Evolutionary conservation across 2,888 invertebrate genomes (phyloP), one percentile per base, ranked within the genome.

Genomic region (Schrankia costaestrigalis): DNA sequence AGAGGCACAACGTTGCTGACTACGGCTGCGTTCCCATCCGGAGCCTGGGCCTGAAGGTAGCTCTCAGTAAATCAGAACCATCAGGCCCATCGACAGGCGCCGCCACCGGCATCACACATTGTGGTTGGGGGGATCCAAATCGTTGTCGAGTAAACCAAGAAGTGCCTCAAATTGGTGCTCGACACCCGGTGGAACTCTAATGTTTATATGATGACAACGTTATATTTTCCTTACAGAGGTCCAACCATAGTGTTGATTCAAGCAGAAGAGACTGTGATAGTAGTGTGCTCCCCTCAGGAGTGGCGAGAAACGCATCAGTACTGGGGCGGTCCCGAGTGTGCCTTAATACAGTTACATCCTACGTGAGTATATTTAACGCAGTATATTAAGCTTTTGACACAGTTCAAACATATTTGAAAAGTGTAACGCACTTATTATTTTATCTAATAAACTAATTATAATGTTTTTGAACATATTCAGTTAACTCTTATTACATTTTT

Each of bases 271-370:
- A 90, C 93, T 45, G 90, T 93, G 41, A 92, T 94, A 62, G 96
- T 94, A 67, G 78, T 97, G 34, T 94, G 94, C 14, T 84, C 92
- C 6, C 92, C 95, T 8, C 84, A 86, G 38, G 97, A 96, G 77
- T 97, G 97, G 97, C 92, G 92, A 54, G 97, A 95, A 76, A 92
- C 94, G 3, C 93, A 95, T 79, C 89, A 92, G 58, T 96, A 95
- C 81, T 95, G 94, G 91, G 97, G 97, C 24, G 90, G 91, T 2
- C 91, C 93, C n/a, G 94, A 95, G 40, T 90, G 93, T 42, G 91
- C 93, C 55, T 89, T 95, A 24, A 82, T 96, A 37, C 95, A 96
- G 72, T 76, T 97, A 14, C 85, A 91, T 33, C 94, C 94, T 23
- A 91, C 91, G 90, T 94, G 76, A 78, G 90, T 38, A 15, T 6